Evolutionary conservation across 2,888 invertebrate genomes (phyloP).

Genomic region (Drosophila fungiperda): DNA sequence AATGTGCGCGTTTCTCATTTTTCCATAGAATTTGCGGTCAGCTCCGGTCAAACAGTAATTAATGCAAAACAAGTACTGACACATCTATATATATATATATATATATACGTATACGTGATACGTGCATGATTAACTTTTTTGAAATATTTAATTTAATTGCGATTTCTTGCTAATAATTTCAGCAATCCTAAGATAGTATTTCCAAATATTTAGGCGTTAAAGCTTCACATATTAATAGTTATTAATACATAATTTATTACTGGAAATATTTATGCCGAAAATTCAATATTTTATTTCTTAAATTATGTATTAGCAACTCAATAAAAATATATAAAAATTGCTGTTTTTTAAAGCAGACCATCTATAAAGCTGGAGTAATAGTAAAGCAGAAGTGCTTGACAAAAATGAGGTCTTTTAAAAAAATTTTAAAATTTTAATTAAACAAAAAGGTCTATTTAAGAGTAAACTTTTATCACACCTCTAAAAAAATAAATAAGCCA

Average conservation of each 20-base stretch:
- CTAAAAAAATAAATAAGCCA: not conserved
- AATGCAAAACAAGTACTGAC: conserved; percentile 22
- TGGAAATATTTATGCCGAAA: not conserved
- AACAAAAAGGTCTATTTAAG: not conserved
- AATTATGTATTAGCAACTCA: not conserved
- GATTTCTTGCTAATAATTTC: not conserved
- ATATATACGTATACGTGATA: not conserved
- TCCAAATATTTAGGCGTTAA: not conserved
- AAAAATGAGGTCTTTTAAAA: not conserved
- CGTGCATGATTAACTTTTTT: not conserved
- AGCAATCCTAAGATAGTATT: conserved; percentile 5
- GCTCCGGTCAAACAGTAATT: conserved; percentile 46
- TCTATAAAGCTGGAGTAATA: not conserved
- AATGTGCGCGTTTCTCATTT: not conserved
- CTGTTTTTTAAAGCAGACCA: not conserved
- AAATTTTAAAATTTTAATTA: not conserved
- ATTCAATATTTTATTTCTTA: not conserved
- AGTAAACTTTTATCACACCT: not conserved
- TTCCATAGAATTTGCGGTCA: conserved; percentile 34
- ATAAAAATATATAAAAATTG: not conserved
- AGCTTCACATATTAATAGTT: not conserved
- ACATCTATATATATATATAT: not conserved
- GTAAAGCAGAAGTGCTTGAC: not conserved
- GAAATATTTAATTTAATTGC: conserved; percentile 8
- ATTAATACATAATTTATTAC: not conserved